Percentiles rank a stretch among this genome's conserved stretches.
These are phyloP conservation scores for Teleogryllus oceanicus DNA, from an alignment of 2,888 invertebrate species.

Conservation along the genomic window DNA sequence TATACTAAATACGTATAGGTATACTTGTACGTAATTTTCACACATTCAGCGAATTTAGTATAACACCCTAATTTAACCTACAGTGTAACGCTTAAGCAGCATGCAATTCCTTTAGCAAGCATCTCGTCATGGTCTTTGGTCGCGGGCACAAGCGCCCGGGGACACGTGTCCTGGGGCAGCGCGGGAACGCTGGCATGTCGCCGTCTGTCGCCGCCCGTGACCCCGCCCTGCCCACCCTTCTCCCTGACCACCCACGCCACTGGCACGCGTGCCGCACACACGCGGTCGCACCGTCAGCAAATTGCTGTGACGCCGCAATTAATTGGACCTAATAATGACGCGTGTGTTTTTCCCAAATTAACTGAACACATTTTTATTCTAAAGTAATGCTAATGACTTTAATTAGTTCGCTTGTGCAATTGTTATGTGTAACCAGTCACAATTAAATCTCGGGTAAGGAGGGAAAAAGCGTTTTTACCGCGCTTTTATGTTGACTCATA, in stretches of 20 bases:
- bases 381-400: slow-evolving; percentile 18
- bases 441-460: slow-evolving; percentile 18
- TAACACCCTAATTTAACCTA: no score
- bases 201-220: background rate
- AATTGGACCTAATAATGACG: slow-evolving; percentile 18
- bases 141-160: no score
- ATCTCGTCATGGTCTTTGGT: no score
- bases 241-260: background rate
- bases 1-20: no score
- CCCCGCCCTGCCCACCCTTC: background rate
- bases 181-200: no score
- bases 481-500: background rate
- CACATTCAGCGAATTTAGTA: no score
- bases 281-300: background rate
- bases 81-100: no score
- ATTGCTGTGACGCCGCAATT: slow-evolving; percentile 5
- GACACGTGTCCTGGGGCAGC: no score
- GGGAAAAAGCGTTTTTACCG: background rate
- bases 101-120: no score
- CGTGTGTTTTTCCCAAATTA: slow-evolving; percentile 18
- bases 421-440: slow-evolving; percentile 18
- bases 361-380: slow-evolving; percentile 18
- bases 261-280: background rate
- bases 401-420: slow-evolving; percentile 18
- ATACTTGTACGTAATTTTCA: no score